phyloP scores from a whole-genome alignment of 2,797 vertebrate genomes.

The Halcyon smyrnensis region DNA sequence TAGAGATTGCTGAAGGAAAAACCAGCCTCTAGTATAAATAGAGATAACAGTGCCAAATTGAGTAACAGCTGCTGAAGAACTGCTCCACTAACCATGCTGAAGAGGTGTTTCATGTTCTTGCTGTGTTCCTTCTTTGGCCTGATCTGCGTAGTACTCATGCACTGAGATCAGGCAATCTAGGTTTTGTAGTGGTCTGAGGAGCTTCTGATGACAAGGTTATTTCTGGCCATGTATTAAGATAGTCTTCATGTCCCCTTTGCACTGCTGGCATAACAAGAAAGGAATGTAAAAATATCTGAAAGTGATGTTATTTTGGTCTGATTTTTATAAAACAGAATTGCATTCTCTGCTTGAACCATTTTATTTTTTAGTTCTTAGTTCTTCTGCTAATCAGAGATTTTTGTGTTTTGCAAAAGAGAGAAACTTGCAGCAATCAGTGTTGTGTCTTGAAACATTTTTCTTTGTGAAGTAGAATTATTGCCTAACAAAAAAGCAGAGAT shows the following conservation, averaged over 20 bases:
- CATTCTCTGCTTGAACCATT: constrained; percentile 5
- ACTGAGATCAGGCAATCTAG: not conserved
- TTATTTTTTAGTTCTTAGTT: constrained; percentile 31
- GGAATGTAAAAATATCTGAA: constrained; percentile 30
- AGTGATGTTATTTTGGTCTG: constrained; percentile 34
- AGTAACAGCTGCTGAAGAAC: constrained; percentile 48
- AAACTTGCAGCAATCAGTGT: constrained; percentile 39
- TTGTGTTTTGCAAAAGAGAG: constrained; percentile 41
- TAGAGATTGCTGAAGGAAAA: constrained; percentile 1
- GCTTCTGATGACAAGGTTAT: not conserved
- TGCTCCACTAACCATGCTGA: constrained; percentile 20
- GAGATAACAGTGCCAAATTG: constrained; percentile 27
- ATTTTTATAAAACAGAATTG: constrained; percentile 35
- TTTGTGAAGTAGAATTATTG: constrained; percentile 15
- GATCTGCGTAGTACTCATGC: not conserved
- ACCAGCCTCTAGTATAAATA: not conserved
- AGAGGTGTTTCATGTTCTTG: constrained; percentile 42
- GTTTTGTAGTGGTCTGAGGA: not conserved
- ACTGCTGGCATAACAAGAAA: not conserved
- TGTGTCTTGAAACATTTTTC: constrained; percentile 29
- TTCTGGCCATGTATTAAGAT: not conserved
- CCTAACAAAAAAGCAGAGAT: constrained; percentile 43
- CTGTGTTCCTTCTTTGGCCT: constrained; percentile 20
- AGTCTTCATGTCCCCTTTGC: not conserved
- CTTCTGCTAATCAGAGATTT: constrained; percentile 59